Base-by-base conservation (phyloP, 1,140 invertebrate genomes). In the Papilio glaucus region DNA sequence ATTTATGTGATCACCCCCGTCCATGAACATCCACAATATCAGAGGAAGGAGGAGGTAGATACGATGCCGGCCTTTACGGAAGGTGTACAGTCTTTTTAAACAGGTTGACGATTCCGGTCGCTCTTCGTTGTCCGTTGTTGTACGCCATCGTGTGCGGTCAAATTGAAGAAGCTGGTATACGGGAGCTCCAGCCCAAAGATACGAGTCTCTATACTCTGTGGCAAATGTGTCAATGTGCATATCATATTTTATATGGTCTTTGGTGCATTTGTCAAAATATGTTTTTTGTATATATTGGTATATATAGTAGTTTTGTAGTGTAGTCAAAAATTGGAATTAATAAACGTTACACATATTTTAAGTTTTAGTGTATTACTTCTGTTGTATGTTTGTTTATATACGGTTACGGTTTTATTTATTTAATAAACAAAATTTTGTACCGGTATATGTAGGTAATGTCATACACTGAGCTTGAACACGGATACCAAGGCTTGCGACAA, bases 391-490 rank as follows among this genome's bases (percentile, higher is more conserved):
- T 21, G 62, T 65, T 18, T 41, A 13, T 10, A 24, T 12, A 57
- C 21, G 12, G 45, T 21, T 49, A 49, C 45, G 21, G 21, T 10
- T 26, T 57, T 57, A 24, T 9, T 57, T 26, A 21, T 1, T 63
- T 65, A 38, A 21, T 65, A 15, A 49, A 68, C 73, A 69, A 53
- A 65, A 63, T 49, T 61, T 74, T 72, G 74, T 42, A 67, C 72
- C 70, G 67, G 76, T 83, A 57, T 80, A 86, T 85, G 85, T 89
- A 92, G 94, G 94, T 93, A 93, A 97, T 98, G 97, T 98, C 97
- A 90, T 98, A 98, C 92, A 97, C 97, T 86, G 97, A 98, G 94
- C 91, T 97, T 82, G 97, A 98, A 94, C 96, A 97, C 94, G 97
- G 97, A 72, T 97, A 98, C 94, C 97, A 97, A 95, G 97, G 96